Evolutionary conservation across 2,797 vertebrate species (phyloP), one percentile per base, ranked within the genome.

Genomic region (Lophius americanus): DNA sequence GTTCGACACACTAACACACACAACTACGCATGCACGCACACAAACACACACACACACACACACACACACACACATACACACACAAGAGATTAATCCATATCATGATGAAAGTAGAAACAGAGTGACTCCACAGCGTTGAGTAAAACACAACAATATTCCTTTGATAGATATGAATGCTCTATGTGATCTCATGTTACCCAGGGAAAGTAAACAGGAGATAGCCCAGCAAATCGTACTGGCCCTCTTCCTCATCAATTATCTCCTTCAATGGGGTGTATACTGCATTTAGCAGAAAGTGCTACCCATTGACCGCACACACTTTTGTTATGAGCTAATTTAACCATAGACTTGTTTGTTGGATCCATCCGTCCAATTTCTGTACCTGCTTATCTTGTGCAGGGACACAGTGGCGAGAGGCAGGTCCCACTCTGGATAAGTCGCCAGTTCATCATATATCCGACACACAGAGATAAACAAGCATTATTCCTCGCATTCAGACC

Each of bases 191-290:
- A 55, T 44, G 46, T 80, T 68, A 70, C 65, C 35, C 53, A 60
- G 59, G 32, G 44, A 68, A 71, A 81, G 68, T 57, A 53, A 76
- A 76, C 62, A 78, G 44, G 55, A 60, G 58, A 65, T 36, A 8
- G 53, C 62, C 7, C 58, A 37, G 58, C 63, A 46, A 56, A 60
- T 44, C 70, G 57, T 48, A 60, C 50, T 3, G 65, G 75, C 62
- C 78, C 76, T 81, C 74, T 67, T 76, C 44, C 71, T 84, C 78
- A 84, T 86, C 63, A 59, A 58, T 88, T 55, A 83, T 78, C 62
- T 73, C 67, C 54, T 63, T 55, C 3, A n/a, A 66, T 8, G 69
- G 3, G 9, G 39, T 56, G 70, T 76, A 64, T 50, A 32, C 42
- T 61, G 39, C 14, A 23, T 64, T 71, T 72, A 51, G 51, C 33